phyloP scores from a whole-genome alignment of 1,140 invertebrate species.

The Homarus americanus region DNA sequence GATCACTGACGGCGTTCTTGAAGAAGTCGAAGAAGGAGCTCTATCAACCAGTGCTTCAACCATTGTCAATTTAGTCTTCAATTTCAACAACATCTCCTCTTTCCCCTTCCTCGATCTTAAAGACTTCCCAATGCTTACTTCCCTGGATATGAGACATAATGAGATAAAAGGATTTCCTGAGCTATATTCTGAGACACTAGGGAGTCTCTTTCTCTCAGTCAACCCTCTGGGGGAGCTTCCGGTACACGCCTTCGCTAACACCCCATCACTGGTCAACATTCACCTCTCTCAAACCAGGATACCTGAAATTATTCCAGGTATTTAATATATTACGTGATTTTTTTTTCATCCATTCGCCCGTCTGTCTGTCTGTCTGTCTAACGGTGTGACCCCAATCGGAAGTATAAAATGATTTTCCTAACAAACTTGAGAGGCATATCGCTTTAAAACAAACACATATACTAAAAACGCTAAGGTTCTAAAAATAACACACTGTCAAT shows the following conservation, averaged over 20 bases:
- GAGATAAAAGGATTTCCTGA: not conserved
- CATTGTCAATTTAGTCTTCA: not conserved
- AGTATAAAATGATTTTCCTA: no score
- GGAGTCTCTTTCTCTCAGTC: not conserved
- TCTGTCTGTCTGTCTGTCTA: no score
- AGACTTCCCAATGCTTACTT: not conserved
- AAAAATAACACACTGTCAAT: no score
- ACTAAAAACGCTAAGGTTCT: no score
- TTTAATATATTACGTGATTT: no score
- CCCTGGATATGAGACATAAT: not conserved
- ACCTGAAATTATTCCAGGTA: not conserved
- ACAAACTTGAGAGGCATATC: no score
- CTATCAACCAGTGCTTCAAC: not conserved
- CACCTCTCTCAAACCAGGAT: not conserved
- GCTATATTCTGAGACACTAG: not conserved
- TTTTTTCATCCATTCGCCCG: no score
- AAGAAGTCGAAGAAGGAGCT: not conserved
- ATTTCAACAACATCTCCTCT: not conserved
- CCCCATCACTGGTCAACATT: not conserved
- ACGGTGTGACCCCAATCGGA: no score
- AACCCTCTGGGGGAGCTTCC: slow-evolving; percentile 15
- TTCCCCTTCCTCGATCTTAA: slow-evolving; percentile 8
- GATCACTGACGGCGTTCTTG: slow-evolving; percentile 17
- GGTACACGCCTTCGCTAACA: not conserved
- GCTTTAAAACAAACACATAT: no score